Evolutionary conservation across 2,113 vertebrate species (phyloP).

Genomic region (Pteronura brasiliensis): DNA sequence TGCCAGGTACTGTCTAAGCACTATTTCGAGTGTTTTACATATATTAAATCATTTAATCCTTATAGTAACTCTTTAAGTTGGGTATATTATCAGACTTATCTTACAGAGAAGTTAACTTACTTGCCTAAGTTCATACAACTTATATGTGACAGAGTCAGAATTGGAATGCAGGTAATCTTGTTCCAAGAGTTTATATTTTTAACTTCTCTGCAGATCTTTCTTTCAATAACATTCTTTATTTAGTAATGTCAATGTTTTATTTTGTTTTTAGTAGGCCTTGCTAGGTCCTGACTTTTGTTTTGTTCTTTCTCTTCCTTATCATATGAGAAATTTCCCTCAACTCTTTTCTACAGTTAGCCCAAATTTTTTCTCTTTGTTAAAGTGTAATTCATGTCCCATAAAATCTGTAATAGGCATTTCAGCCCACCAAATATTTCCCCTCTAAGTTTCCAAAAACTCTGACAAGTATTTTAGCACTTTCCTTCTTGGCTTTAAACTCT

Average conservation of each 20-base stretch:
- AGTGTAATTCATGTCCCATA: not conserved
- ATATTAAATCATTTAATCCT: not conserved
- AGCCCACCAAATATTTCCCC: not conserved
- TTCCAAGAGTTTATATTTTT: not conserved
- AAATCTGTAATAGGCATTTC: not conserved
- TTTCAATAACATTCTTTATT: not conserved
- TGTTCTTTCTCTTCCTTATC: not conserved
- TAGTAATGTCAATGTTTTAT: not conserved
- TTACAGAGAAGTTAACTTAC: not conserved
- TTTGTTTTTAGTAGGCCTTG: not conserved
- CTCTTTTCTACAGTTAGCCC: not conserved
- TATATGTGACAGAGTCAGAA: not conserved
- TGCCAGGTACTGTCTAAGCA: not conserved
- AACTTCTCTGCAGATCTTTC: not conserved
- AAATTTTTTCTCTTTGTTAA: not conserved
- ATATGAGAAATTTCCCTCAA: not conserved
- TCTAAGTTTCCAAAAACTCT: conserved; percentile 7
- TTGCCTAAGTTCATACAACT: not conserved
- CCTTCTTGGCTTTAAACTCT: not conserved
- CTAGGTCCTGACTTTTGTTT: not conserved
- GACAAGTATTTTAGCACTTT: conserved; percentile 1
- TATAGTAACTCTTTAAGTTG: not conserved
- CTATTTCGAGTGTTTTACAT: not conserved
- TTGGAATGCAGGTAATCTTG: not conserved
- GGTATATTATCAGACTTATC: not conserved